phyloP scores from a whole-genome alignment of 2,113 vertebrate genomes.

The Papio anubis region DNA sequence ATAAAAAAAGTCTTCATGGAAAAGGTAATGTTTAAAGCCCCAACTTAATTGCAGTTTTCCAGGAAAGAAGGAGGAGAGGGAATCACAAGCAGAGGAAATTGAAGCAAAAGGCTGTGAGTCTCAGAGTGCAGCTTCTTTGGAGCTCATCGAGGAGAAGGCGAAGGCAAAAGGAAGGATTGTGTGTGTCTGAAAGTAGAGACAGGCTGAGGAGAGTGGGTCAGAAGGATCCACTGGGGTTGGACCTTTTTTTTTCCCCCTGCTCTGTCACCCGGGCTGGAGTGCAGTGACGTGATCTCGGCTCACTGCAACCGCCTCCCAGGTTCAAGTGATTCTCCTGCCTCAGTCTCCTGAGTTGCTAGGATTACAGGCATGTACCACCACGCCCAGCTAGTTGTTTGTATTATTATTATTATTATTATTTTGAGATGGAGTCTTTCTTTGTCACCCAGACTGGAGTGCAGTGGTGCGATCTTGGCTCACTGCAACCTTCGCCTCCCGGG shows the following conservation, averaged over 20 bases:
- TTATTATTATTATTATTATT: too few relatives aligned
- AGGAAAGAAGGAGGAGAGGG: background rate
- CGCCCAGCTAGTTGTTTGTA: too few relatives aligned
- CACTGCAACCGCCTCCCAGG: too few relatives aligned
- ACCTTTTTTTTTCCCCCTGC: background rate
- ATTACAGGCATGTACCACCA: too few relatives aligned
- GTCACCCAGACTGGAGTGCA: too few relatives aligned
- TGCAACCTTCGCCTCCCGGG: too few relatives aligned
- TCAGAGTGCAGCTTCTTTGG: background rate
- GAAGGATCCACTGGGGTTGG: background rate
- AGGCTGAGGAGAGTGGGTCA: background rate
- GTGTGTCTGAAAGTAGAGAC: background rate
- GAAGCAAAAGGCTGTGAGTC: background rate
- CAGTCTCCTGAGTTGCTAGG: too few relatives aligned
- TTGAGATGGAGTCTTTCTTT: too few relatives aligned
- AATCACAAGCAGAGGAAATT: background rate
- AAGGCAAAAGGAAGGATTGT: background rate
- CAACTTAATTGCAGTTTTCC: background rate
- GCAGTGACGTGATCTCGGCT: too few relatives aligned
- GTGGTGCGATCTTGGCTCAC: too few relatives aligned
- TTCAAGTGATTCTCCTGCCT: too few relatives aligned
- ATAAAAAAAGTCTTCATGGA: background rate
- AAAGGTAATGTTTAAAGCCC: background rate
- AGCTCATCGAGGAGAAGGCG: accelerated
- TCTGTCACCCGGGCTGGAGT: too few relatives aligned